Evolutionary conservation across 2,888 invertebrate species (phyloP), one percentile per base, ranked within the genome.

Genomic region (Cosmorhoe ocellata): DNA sequence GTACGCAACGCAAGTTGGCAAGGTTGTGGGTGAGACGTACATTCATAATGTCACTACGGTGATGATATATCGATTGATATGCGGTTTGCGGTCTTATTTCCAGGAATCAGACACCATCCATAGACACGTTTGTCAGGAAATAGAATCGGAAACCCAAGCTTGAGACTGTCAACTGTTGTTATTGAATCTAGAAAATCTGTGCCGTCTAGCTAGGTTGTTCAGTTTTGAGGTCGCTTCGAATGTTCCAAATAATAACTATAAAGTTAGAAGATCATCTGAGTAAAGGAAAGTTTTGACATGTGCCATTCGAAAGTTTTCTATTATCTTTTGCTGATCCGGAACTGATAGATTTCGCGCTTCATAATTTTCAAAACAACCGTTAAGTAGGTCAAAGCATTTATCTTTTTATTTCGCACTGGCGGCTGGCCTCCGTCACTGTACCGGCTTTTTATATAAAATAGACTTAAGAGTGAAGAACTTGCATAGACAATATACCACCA

Each of bases 21-120:
- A 52, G 52, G 48, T 56, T 51, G 43, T 30, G 47, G 51, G 52
- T 51, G 46, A 56, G 18, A 28, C 39, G 45, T 53, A 41, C 45
- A 59, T 56, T 54, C 48, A 49, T 57, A 58, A 59, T 56, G 55
- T 33, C 51, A 51, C 60, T 59, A 57, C 61, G 44, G 50, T 54
- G 54, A 55, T 54, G 48, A 34, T 28, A 51, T 62, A 64, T 62
- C 58, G 64, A 64, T 64, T 63, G 45, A 14, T 34, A 37, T 56
- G 59, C 59, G 64, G 60, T 59, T 28, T 61, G 61, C 56, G 61
- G 59, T 61, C 30, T 38, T 45, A 34, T 37, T 52, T 48, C 49
- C 41, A 38, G 45, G 49, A 47, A 52, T 31, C 11, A 30, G 38
- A 52, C 36, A 56, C 50, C 31, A 52, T 33, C 32, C 40, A 44